These are phyloP conservation scores for Cephalotes varians DNA, from an alignment of 2,888 invertebrate genomes.

Conservation along the genomic window DNA sequence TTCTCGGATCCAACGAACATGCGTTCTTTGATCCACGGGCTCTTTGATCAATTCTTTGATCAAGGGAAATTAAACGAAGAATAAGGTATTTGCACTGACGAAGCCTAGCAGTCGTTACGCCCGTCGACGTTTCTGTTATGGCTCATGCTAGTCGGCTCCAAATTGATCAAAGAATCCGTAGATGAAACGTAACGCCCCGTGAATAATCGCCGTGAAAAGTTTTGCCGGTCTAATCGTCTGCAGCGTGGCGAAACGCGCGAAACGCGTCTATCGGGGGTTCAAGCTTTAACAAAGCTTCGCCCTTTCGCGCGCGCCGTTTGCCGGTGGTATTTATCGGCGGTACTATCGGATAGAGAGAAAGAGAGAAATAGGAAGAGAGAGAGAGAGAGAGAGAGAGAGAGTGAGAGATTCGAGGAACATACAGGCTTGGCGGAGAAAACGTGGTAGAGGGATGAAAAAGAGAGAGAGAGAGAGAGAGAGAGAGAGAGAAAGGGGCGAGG, in stretches of 20 bases:
- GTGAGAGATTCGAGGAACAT: neutral
- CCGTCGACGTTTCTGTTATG: neutral
- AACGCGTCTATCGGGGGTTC: neutral
- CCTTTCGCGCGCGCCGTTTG: slow-evolving; percentile 12
- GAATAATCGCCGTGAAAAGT: slow-evolving; percentile 22
- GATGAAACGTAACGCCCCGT: slow-evolving; percentile 30
- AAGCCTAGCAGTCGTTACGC: neutral
- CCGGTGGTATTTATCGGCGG: slow-evolving; percentile 39
- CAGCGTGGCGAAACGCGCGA: neutral
- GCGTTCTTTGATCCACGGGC: slow-evolving; percentile 4
- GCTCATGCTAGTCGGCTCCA: neutral
- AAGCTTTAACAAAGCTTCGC: slow-evolving; percentile 24
- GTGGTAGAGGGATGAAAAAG: neutral
- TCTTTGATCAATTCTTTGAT: slow-evolving; percentile 6
- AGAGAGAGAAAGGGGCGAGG: slow-evolving; percentile 8
- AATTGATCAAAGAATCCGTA: slow-evolving; percentile 27
- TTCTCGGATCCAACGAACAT: neutral
- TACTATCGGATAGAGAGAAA: slow-evolving; percentile 7
- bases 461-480: slow-evolving; percentile 2
- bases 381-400: neutral
- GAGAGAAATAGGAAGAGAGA: too few relatives aligned
- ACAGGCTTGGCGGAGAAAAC: slow-evolving; percentile 15
- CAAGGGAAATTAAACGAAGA: slow-evolving; percentile 13
- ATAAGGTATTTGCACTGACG: neutral
- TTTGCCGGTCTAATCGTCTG: slow-evolving; percentile 7